Base-by-base conservation (phyloP, 2,797 vertebrate genomes). In the Rhinophrynus dorsalis region DNA sequence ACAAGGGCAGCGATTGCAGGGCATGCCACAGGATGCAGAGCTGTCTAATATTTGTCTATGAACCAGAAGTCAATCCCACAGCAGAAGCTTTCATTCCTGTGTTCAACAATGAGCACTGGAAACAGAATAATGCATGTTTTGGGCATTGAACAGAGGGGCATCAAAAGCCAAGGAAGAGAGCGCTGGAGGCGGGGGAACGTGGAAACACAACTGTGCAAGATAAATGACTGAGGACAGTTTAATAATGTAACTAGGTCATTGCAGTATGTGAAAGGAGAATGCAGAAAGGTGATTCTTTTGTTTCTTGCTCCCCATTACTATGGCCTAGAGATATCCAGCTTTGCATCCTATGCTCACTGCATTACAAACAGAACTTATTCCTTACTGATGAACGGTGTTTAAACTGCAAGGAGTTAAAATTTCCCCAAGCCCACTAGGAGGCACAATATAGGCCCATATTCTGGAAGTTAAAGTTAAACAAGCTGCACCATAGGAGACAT, bases 191-290 rank as follows among this genome's bases (percentile, higher is more conserved):
- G 11, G n/a, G n/a, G n/a, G n/a, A n/a, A n/a, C n/a, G n/a, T n/a
- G n/a, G n/a, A 32, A 27, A 18, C 52, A 21, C 17, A 45, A 21
- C 6, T 2, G 15, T 45, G 20, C 42, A 45, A 48, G 45, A 48
- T 13, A 48, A 37, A 21, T 23, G 54, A 37, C 32, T 57, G 6
- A 5, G 54, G 54, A 21, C 24, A 20, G 3, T 57, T 57, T 24
- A 57, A 23, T 57, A 57, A 57, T 38, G 32, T 23, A 57, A 24
- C 17, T 37, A 57, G 54, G 54, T 57, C 32, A 38, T 35, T 37
- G 54, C 18, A 3, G 32, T 24, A 38, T 15, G 33, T 33, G 38
- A 32, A 57, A 57, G 33, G 12, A 37, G 33, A 57, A 57, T 24
- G 54, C 18, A 57, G 7, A n/a, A 57, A 57, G 54, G 33, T 57